Evolutionary conservation across 2,888 invertebrate genomes (phyloP).

Genomic region (Melinaea marsaeus): DNA sequence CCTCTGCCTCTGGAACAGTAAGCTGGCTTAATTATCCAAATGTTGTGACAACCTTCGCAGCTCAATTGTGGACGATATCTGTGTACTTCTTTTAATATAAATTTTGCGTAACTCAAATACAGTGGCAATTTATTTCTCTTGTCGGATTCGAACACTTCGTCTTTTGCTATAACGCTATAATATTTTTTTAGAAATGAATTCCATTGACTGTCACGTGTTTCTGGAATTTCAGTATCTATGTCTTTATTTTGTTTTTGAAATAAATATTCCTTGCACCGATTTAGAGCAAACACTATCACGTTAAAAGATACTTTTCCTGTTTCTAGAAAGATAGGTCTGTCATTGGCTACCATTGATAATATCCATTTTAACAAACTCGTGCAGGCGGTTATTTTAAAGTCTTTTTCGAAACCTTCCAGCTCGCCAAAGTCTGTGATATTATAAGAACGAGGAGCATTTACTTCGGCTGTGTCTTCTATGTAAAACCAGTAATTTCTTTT

Average conservation of each 20-base stretch:
- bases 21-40: constrained; percentile 94
- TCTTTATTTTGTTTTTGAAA: constrained; percentile 80
- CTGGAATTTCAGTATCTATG: constrained; percentile 71
- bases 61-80: constrained; percentile 79
- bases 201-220: constrained; percentile 79
- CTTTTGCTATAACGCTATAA: constrained; percentile 79
- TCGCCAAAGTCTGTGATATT: constrained; percentile 78
- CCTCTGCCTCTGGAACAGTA: constrained; percentile 90
- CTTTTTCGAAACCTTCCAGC: constrained; percentile 79
- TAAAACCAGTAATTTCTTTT: constrained; percentile 81
- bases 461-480: constrained; percentile 78
- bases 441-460: constrained; percentile 85
- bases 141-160: constrained; percentile 68
- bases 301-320: constrained; percentile 75
- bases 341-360: constrained; percentile 58
- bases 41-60: constrained; percentile 88
- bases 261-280: constrained; percentile 82
- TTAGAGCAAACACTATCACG: constrained; percentile 82
- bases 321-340: constrained; percentile 65
- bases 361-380: constrained; percentile 83
- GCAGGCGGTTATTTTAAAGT: constrained; percentile 88
- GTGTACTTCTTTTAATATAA: constrained; percentile 78
- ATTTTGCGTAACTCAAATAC: constrained; percentile 69
- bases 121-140: constrained; percentile 52
- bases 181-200: constrained; percentile 81